These are phyloP conservation scores for Pseudorectes ferrugineus DNA, from an alignment of 2,113 vertebrate genomes.

Conservation along the genomic window DNA sequence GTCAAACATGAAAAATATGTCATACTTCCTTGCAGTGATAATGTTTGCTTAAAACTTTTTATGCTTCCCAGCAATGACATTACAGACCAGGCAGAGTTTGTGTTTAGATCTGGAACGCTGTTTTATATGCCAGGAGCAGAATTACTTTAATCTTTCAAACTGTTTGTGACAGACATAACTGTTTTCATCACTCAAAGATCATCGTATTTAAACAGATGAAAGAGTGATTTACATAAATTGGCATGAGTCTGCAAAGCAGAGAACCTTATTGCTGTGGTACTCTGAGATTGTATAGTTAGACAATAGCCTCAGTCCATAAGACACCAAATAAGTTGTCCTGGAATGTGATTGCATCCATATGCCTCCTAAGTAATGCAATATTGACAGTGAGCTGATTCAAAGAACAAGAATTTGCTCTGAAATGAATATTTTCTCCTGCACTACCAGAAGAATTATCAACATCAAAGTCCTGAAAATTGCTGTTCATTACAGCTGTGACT, in stretches of 20 bases:
- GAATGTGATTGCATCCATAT: constrained; percentile 67
- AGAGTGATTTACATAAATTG: constrained; percentile 55
- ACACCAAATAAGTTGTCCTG: constrained; percentile 56
- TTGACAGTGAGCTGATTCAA: not conserved
- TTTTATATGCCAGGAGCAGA: constrained; percentile 45
- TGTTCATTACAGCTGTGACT: not conserved
- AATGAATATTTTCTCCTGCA: not conserved
- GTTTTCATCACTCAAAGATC: constrained; percentile 54
- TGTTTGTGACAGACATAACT: constrained; percentile 64
- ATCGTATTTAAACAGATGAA: constrained; percentile 58
- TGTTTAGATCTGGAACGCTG: not conserved
- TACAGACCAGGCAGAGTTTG: constrained; percentile 34
- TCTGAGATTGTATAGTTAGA: constrained; percentile 19
- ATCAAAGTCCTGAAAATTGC: not conserved
- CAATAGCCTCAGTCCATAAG: constrained; percentile 43
- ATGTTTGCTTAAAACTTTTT: constrained; percentile 49
- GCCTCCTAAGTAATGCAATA: constrained; percentile 12
- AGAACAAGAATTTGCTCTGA: constrained; percentile 5
- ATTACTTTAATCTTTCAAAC: constrained; percentile 67
- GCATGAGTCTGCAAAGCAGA: not conserved
- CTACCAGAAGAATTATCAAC: not conserved
- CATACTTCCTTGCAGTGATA: constrained; percentile 28
- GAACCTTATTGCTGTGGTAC: constrained; percentile 42
- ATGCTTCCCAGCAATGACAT: constrained; percentile 40
- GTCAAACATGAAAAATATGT: constrained; percentile 42